Conservation (phyloP, 2,797 vertebrate genomes). For the Lepilemur ruficaudatus region DNA sequence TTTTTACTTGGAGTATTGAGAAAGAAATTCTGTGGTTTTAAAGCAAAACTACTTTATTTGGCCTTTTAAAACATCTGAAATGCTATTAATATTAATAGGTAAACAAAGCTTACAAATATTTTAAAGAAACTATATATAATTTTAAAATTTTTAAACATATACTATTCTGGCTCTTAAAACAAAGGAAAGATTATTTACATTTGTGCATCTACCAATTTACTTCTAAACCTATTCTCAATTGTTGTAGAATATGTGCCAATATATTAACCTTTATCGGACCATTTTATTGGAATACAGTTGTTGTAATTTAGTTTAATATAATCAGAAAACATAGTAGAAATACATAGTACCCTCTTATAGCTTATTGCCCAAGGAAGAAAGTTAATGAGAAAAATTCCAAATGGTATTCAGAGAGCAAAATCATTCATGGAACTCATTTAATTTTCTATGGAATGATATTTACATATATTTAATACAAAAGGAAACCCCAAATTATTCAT, state of each 20-base stretch:
- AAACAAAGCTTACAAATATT: conserved; percentile 30
- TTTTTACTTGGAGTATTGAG: conserved; percentile 48
- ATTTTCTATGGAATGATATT: neutral
- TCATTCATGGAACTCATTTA: neutral
- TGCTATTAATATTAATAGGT: conserved; percentile 23
- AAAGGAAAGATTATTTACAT: conserved; percentile 19
- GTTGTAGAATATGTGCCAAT: neutral
- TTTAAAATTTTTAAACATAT: neutral
- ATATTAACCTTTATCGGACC: neutral
- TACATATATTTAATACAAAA: conserved; percentile 4
- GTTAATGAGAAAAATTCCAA: conserved; percentile 38
- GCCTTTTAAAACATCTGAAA: conserved; percentile 25
- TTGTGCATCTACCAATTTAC: conserved; percentile 9
- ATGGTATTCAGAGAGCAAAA: neutral
- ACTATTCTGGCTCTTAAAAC: neutral
- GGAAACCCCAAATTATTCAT: neutral
- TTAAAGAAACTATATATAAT: neutral
- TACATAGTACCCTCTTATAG: neutral
- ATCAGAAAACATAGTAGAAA: conserved; percentile 26
- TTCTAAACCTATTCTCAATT: conserved; percentile 15
- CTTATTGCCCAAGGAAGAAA: neutral
- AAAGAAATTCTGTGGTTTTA: conserved; percentile 48
- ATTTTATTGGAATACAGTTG: neutral
- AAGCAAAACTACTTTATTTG: conserved; percentile 40
- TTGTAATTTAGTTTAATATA: neutral